These are phyloP conservation scores for Enteromius unitaeniatus DNA, from an alignment of 2,797 vertebrate species.

Conservation along the genomic window DNA sequence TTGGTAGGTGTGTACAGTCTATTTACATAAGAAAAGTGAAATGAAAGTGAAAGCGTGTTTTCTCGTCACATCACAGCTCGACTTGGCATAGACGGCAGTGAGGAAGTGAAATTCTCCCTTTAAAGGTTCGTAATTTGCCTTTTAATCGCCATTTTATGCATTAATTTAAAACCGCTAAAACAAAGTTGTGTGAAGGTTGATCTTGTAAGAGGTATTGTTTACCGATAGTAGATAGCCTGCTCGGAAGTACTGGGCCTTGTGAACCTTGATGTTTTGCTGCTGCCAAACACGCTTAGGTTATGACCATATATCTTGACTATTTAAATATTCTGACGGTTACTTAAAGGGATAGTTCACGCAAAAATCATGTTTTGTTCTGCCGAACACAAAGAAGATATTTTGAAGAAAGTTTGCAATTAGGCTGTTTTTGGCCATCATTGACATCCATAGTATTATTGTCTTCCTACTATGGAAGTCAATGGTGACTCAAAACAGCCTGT, in stretches of 20 bases:
- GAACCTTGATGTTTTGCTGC: not conserved
- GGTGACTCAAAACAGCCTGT: too few relatives aligned
- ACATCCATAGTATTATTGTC: too few relatives aligned
- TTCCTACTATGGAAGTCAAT: too few relatives aligned
- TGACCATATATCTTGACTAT: too few relatives aligned
- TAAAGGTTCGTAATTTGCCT: not conserved
- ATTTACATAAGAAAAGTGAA: not conserved
- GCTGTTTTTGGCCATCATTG: too few relatives aligned
- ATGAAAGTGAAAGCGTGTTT: conserved; percentile 27
- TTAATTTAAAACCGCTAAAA: not conserved
- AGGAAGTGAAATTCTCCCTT: not conserved
- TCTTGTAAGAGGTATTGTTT: not conserved
- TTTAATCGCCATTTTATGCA: not conserved
- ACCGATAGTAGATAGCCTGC: not conserved
- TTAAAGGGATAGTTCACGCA: too few relatives aligned
- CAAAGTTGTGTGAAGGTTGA: not conserved
- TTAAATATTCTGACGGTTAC: too few relatives aligned
- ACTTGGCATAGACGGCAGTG: not conserved
- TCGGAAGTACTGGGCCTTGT: not conserved
- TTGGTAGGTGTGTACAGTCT: not conserved
- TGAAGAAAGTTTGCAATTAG: too few relatives aligned
- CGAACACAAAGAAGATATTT: too few relatives aligned
- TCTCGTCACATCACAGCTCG: not conserved
- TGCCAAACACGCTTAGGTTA: not conserved
- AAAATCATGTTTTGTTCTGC: too few relatives aligned